Evolutionary conservation across 2,888 invertebrate genomes (phyloP), one percentile per base, ranked within the genome.

Genomic region (Philereme transversata): DNA sequence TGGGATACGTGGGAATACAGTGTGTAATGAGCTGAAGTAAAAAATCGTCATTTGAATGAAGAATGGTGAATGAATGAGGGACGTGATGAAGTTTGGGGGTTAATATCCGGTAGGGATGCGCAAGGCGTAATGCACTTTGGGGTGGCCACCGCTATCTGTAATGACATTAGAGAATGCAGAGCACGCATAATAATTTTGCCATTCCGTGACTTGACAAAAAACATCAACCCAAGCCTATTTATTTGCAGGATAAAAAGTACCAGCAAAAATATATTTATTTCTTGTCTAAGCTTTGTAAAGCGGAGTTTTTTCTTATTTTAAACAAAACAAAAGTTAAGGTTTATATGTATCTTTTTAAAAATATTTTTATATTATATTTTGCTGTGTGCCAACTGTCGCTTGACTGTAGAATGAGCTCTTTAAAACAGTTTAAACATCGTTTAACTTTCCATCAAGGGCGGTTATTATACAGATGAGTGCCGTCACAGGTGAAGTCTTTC

Each of bases 81-180:
- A 84, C 78, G 81, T 84, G 86, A 90, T 88, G 86, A 85, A 84
- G 81, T 87, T 87, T 82, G 85, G 89, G 86, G 88, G 76, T 85
- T 88, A 83, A 86, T 90, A 87, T 89, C 86, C 85, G 86, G 79
- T 82, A 79, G 88, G 86, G 85, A 87, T 86, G 88, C 83, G 83
- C 86, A 82, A 86, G 86, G 84, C 82, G 80, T 85, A 87, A 87
- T 88, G 85, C 87, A 88, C 79, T 86, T 75, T 81, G 73, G 77
- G 61, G 63, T 70, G 68, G 58, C 57, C 54, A 34, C 44, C 57
- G 45, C 59, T 59, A 54, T 62, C 55, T 53, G 48, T 47, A 62
- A 53, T 49, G 58, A 48, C 56, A 41, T 57, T 47, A 34, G 22
- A 57, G 38, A 64, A 56, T 48, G 47, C 51, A 51, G 47, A 34